Evolutionary conservation across 1,140 invertebrate species (phyloP), one percentile per base, ranked within the genome.

Genomic region (Pentalonia nigronervosa): DNA sequence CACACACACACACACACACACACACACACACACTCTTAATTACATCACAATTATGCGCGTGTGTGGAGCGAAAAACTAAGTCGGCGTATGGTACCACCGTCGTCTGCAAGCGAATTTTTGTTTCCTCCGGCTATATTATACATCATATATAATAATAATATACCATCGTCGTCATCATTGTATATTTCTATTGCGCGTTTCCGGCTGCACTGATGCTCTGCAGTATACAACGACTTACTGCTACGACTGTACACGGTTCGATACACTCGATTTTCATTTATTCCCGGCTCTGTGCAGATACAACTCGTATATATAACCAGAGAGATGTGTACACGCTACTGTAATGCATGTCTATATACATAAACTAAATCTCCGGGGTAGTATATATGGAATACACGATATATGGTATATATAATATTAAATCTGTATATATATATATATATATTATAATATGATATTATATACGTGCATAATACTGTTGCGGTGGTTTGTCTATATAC

Each of bases 211-310:
- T 6, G 60, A 53, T 34, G 60, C 30, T 76, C 60, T n/a, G 50
- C 50, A 50, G 50, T 6, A 67, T 67, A 67, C 60, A 11, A 67
- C 30, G 30, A 67, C 60, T 67, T 67, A 67, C 11, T 67, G 60
- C 30, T 17, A n/a, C 30, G 30, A n/a, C 30, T 67, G 30, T 67
- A n/a, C 53, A 90, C 89, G 89, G 53, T 90, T 90, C 56, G 89
- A 90, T 90, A 90, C 89, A 90, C 89, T 90, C 30, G 89, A 90
- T 67, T 90, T 90, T 90, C 89, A 45, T 45, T 67, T 34, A 48
- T 41, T 41, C 30, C 60, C 30, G 36, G 25, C 34, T 34, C 36
- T 8, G 25, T 50, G 45, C 47, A 76, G 60, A 76, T n/a, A n/a
- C 60, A 76, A 20, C 11, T n/a, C n/a, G 6, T 30, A 17, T 30